These are phyloP conservation scores for Mystacides longicornis DNA, from an alignment of 2,888 invertebrate genomes.

Conservation along the genomic window DNA sequence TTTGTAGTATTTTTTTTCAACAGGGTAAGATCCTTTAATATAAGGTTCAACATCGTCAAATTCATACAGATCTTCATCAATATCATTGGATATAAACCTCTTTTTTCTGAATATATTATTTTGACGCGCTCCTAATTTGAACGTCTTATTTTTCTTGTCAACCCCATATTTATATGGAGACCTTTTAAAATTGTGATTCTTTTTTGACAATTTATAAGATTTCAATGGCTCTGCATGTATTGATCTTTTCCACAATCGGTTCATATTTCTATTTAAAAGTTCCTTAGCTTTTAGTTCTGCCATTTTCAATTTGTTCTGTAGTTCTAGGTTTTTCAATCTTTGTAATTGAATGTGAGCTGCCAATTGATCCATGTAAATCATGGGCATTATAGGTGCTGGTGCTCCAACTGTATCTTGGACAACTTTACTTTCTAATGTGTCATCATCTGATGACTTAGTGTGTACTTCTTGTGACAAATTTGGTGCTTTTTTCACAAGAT, in stretches of 20 bases:
- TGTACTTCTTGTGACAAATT: constrained; percentile 30
- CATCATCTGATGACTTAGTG: background rate
- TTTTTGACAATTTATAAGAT: background rate
- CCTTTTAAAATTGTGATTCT: background rate
- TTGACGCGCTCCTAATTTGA: background rate
- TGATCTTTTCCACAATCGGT: constrained; percentile 6
- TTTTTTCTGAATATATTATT: background rate
- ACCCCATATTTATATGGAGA: background rate
- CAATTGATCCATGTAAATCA: background rate
- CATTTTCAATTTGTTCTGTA: constrained; percentile 24
- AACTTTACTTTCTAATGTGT: background rate
- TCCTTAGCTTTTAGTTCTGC: constrained; percentile 9
- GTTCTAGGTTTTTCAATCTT: constrained; percentile 18
- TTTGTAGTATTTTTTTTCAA: background rate
- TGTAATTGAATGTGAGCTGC: constrained; percentile 13
- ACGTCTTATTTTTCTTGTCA: background rate
- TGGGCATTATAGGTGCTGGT: background rate
- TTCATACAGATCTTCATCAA: background rate
- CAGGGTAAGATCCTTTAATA: background rate
- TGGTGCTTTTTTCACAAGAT: constrained; percentile 22
- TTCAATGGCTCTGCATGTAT: background rate
- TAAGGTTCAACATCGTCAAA: background rate
- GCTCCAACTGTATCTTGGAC: constrained; percentile 8
- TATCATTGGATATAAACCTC: background rate
- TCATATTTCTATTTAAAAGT: background rate